Conservation (phyloP, 1,140 invertebrate genomes). For the Solenopsis invicta region DNA sequence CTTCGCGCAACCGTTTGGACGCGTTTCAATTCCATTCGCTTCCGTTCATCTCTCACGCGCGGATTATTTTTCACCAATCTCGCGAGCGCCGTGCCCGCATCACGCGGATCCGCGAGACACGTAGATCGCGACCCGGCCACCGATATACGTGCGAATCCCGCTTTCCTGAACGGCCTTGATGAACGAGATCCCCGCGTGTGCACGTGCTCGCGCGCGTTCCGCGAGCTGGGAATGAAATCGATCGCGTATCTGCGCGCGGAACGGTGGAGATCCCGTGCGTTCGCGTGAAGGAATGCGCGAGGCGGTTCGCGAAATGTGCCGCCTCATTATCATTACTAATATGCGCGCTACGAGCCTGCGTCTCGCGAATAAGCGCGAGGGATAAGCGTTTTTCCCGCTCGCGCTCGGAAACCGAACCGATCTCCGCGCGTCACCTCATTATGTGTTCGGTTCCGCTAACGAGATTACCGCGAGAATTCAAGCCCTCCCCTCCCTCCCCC, state of each 20-base stretch:
- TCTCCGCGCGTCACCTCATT: not conserved
- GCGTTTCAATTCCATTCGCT: not conserved
- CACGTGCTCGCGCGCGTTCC: not conserved
- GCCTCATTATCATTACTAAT: constrained; percentile 37
- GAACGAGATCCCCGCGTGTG: not conserved
- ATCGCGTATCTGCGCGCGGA: not conserved
- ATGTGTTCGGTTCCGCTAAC: not conserved
- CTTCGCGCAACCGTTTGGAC: not conserved
- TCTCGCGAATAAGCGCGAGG: not conserved
- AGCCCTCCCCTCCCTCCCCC: too few relatives aligned
- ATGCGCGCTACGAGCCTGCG: not conserved
- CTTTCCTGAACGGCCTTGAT: constrained; percentile 17
- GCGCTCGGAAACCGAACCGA: not conserved
- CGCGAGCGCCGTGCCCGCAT: not conserved
- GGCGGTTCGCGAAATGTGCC: constrained; percentile 34
- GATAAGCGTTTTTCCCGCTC: constrained; percentile 6
- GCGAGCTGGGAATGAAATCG: not conserved
- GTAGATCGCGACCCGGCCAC: not conserved
- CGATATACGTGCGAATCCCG: constrained; percentile 2
- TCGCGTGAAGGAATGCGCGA: constrained; percentile 45
- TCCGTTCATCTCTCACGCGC: not conserved
- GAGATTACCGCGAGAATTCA: not conserved
- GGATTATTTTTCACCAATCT: constrained; percentile 1
- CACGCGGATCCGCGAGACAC: too few relatives aligned
- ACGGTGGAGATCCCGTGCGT: constrained; percentile 5